Percentiles rank a stretch among this genome's conserved stretches.
phyloP scores from a whole-genome alignment of 2,888 invertebrate genomes.

The Cerastoderma edule region DNA sequence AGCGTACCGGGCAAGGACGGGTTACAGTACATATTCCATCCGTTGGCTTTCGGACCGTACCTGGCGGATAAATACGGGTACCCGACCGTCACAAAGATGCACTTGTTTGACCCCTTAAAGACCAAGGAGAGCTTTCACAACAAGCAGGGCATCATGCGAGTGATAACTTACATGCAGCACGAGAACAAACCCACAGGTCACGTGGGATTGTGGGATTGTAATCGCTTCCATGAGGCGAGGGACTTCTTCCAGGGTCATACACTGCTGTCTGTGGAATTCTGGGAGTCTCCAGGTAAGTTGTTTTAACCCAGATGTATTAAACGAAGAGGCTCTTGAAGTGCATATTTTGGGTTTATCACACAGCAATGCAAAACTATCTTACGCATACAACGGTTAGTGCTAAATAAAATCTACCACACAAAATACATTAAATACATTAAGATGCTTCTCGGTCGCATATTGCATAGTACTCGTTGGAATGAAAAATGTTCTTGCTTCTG shows the following conservation, averaged over 20 bases:
- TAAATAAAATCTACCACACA: too few relatives aligned
- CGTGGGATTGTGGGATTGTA: constrained; percentile 82
- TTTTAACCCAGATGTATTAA: too few relatives aligned
- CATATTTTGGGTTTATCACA: too few relatives aligned
- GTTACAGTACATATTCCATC: constrained; percentile 79
- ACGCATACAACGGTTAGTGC: too few relatives aligned
- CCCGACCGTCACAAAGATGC: constrained; percentile 77
- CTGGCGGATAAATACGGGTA: constrained; percentile 81
- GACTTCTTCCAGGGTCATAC: constrained; percentile 79
- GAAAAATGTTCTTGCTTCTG: too few relatives aligned
- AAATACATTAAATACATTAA: too few relatives aligned
- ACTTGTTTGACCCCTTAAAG: constrained; percentile 71
- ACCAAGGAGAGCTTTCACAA: constrained; percentile 77
- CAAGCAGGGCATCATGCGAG: constrained; percentile 80
- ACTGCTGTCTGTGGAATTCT: constrained; percentile 81
- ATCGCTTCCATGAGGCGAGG: constrained; percentile 77
- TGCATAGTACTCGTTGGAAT: too few relatives aligned
- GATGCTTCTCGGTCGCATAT: too few relatives aligned
- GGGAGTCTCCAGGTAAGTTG: constrained; percentile 81
- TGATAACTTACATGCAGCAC: constrained; percentile 79
- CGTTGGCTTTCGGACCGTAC: constrained; percentile 81
- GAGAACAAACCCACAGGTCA: constrained; percentile 79
- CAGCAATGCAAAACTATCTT: too few relatives aligned
- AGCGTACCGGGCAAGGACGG: constrained; percentile 75
- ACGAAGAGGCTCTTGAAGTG: too few relatives aligned